Evolutionary conservation across 2,888 invertebrate genomes (phyloP), one percentile per base, ranked within the genome.

Genomic region (Epinotia ramella): DNA sequence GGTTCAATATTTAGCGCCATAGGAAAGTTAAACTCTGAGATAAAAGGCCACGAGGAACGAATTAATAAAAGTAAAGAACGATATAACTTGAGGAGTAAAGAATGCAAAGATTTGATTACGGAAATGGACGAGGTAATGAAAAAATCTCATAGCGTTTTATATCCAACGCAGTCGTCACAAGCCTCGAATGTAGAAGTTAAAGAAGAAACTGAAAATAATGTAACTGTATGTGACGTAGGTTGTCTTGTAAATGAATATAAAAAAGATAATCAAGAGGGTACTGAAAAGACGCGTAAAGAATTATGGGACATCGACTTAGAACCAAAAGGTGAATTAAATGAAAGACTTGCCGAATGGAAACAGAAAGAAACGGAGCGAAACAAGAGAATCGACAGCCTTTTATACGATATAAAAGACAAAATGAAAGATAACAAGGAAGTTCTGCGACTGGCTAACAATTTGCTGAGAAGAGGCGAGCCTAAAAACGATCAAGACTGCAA

Each of bases 401-500:
- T 94, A n/a, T 81, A 81, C 65, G 88, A 90, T 71, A 94, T 94
- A 49, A 92, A 94, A 82, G 91, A 89, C 72, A 92, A 91, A 77
- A 93, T 93, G 93, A 93, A 91, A 75, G 92, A 91, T 79, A 94
- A 93, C 77, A 87, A 91, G 80, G 93, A 94, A 72, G 93, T 94
- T 5, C 80, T 91, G 56, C 83, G 87, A 73, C 79, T 93, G 6
- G 93, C 94, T 9, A 89, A 94, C 80, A 93, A 86, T 79, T 82
- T 94, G 75, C 79, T 94, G 9, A 84, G 86, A 77, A 86, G 90
- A 77, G 91, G 91, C 79, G 91, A 91, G 33, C 80, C 72, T 59
- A 88, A 81, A 57, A 90, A 86, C 53, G 65, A 73, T 68, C 67
- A 83, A 40, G 57, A 79, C 67, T 80, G 81, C 11, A 82, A 79